Percentiles rank a stretch among this genome's conserved stretches.
Evolutionary conservation across 1,140 invertebrate genomes (phyloP).

Genomic region (Zaprionus inermis): DNA sequence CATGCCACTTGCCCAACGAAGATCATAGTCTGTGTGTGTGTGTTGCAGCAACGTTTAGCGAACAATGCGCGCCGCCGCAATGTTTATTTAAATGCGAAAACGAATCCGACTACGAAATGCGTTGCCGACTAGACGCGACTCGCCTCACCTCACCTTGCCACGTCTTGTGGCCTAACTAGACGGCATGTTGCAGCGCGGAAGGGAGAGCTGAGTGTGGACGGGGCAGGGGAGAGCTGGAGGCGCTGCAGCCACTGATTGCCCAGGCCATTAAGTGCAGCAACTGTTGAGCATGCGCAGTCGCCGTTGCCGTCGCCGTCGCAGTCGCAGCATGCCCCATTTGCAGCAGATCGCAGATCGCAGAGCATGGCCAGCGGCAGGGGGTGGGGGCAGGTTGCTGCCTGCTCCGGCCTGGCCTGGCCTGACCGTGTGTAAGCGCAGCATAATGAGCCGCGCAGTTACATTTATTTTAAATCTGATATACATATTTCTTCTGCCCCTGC

Average conservation of each 20-base stretch:
- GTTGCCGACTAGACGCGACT: slow-evolving; percentile 47
- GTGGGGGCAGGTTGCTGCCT: slow-evolving; percentile 3
- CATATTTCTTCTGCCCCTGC: slow-evolving; percentile 70
- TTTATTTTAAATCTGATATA: slow-evolving; percentile 83
- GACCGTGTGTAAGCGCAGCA: slow-evolving; percentile 73
- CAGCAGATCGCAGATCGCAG: neutral
- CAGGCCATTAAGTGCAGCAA: slow-evolving; percentile 79
- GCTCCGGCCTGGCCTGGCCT: slow-evolving; percentile 1
- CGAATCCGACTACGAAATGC: slow-evolving; percentile 70
- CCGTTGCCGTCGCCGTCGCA: slow-evolving; percentile 21
- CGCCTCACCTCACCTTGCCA: too few species aligned
- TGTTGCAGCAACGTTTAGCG: slow-evolving; percentile 39
- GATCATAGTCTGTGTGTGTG: too few species aligned
- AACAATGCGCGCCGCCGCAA: slow-evolving; percentile 64
- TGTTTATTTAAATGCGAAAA: slow-evolving; percentile 80
- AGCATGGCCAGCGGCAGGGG: neutral
- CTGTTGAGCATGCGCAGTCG: slow-evolving; percentile 74
- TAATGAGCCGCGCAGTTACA: slow-evolving; percentile 83
- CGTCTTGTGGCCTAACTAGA: slow-evolving; percentile 62
- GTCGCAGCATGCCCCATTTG: slow-evolving; percentile 47
- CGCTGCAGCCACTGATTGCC: slow-evolving; percentile 67
- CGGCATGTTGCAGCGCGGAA: slow-evolving; percentile 56
- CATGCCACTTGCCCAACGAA: slow-evolving; percentile 32
- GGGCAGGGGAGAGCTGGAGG: neutral
- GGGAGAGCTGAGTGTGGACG: neutral